phyloP scores from a whole-genome alignment of 1,140 invertebrate species.

The Octopus bimaculoides region DNA sequence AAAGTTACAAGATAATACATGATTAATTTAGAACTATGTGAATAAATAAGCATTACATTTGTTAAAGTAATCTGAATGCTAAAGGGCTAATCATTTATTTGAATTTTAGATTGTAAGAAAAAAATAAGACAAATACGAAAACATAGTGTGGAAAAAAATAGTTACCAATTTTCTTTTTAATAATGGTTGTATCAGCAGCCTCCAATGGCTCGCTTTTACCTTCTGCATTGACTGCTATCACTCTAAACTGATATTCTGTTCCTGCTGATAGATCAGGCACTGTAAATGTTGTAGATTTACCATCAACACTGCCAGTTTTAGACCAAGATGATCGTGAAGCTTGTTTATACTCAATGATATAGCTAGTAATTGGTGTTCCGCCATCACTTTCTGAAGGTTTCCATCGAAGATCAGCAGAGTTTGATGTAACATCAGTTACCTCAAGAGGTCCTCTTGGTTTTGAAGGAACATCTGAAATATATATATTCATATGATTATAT shows the following conservation, averaged over 20 bases:
- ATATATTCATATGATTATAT: not conserved
- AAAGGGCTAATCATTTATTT: too few relatives aligned
- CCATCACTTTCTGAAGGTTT: conserved; percentile 51
- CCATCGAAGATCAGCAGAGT: conserved; percentile 49
- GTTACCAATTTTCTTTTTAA: conserved; percentile 57
- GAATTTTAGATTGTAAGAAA: too few relatives aligned
- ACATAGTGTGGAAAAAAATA: not conserved
- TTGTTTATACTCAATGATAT: conserved; percentile 56
- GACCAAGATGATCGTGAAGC: conserved; percentile 82
- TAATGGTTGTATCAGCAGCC: conserved; percentile 73
- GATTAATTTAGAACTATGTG: too few relatives aligned
- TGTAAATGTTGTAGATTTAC: conserved; percentile 67
- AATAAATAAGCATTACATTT: too few relatives aligned
- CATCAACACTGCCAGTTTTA: conserved; percentile 56
- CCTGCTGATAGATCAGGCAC: conserved; percentile 76
- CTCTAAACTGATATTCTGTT: conserved; percentile 91
- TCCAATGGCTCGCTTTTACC: conserved; percentile 73
- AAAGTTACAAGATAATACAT: too few relatives aligned
- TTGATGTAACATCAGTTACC: conserved; percentile 55
- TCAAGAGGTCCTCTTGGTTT: conserved; percentile 84
- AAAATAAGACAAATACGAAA: too few relatives aligned
- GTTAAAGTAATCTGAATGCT: too few relatives aligned
- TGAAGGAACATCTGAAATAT: conserved; percentile 64
- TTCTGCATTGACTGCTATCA: conserved; percentile 84
- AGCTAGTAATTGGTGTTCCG: conserved; percentile 49